Evolutionary conservation across 2,888 invertebrate genomes (phyloP).

Genomic region (Elmis aenea): DNA sequence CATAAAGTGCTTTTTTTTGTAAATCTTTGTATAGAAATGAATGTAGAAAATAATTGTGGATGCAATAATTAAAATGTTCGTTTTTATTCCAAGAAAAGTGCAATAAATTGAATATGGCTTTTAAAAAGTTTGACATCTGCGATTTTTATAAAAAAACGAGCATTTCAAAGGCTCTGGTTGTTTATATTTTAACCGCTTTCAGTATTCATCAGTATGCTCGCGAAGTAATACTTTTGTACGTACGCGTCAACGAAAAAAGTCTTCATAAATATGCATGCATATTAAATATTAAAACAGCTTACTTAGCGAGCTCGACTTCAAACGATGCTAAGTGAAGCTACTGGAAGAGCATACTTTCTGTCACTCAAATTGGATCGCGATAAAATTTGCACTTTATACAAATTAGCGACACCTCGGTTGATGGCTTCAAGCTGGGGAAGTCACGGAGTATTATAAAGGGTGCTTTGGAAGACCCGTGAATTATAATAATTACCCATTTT

Average conservation of each 20-base stretch:
- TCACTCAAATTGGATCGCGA: conserved; percentile 35
- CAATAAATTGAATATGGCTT: too few species aligned
- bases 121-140: too few species aligned
- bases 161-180: too few species aligned
- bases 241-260: conserved; percentile 32
- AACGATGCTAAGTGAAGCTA: conserved; percentile 43
- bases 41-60: too few species aligned
- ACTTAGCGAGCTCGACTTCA: conserved; percentile 38
- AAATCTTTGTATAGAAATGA: too few species aligned
- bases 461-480: too few species aligned
- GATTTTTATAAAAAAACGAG: too few species aligned
- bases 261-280: conserved; percentile 42
- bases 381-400: conserved; percentile 40
- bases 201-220: conserved; percentile 20
- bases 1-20: too few species aligned
- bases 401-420: conserved; percentile 37
- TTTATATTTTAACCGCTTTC: conserved; percentile 16
- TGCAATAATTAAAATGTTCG: too few species aligned
- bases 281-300: conserved; percentile 43
- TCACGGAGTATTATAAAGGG: too few species aligned
- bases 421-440: conserved; percentile 17
- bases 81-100: too few species aligned
- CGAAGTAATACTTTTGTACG: conserved; percentile 21
- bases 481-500: too few species aligned
- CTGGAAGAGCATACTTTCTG: conserved; percentile 26